These are phyloP conservation scores for Furcifer pardalis DNA, from an alignment of 2,797 vertebrate species.

Conservation along the genomic window DNA sequence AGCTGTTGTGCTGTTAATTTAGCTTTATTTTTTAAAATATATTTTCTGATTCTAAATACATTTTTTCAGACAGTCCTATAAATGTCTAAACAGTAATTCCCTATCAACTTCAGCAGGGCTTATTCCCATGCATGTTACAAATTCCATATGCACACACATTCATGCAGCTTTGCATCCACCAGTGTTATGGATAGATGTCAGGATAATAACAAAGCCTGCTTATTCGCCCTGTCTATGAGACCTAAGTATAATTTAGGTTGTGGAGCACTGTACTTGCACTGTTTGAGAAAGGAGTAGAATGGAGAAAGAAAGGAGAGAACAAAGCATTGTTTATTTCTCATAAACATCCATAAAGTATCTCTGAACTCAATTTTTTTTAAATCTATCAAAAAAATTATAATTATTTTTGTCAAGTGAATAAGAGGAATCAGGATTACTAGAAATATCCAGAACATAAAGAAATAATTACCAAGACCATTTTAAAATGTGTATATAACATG, in stretches of 20 bases:
- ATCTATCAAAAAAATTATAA: not conserved
- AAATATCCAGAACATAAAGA: constrained; percentile 10
- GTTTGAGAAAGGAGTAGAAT: no score
- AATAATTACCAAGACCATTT: not conserved
- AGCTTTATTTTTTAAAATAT: not conserved
- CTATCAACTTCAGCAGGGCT: no score
- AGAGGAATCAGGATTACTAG: not conserved
- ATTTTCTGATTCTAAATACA: not conserved
- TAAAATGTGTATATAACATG: not conserved
- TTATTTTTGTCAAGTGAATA: not conserved
- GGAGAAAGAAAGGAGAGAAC: not conserved
- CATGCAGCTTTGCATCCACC: no score
- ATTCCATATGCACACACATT: no score
- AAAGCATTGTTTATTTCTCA: not conserved
- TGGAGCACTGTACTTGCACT: not conserved
- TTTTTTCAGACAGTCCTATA: not conserved
- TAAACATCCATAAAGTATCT: not conserved
- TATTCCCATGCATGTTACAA: not conserved
- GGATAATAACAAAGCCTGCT: not conserved
- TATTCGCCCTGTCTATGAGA: not conserved
- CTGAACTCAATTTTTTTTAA: not conserved
- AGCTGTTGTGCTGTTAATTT: not conserved
- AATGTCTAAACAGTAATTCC: no score
- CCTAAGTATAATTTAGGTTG: not conserved
- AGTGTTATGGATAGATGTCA: no score